Evolutionary conservation across 2,113 vertebrate species (phyloP).

Genomic region (Crotalus horridus): DNA sequence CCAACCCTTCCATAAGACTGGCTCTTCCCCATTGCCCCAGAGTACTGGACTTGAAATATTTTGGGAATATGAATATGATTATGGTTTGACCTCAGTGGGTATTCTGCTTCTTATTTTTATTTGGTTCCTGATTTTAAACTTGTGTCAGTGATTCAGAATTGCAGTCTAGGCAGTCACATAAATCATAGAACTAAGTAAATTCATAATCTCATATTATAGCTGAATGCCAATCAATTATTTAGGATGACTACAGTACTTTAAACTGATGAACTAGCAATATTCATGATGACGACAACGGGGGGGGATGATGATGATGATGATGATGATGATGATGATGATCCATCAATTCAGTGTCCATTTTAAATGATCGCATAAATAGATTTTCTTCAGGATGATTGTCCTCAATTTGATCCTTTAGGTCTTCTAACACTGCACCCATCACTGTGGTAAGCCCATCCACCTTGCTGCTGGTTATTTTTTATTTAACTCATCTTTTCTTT

Average conservation of each 20-base stretch:
- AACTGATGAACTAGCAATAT: background rate
- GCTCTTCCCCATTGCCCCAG: background rate
- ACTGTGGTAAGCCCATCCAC: background rate
- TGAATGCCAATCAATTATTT: background rate
- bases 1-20: background rate
- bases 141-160: background rate
- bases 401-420: background rate
- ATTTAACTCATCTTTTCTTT: background rate
- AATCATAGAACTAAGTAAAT: background rate
- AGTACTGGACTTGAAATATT: background rate
- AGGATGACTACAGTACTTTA: background rate
- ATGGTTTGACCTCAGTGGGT: background rate
- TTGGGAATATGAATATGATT: background rate
- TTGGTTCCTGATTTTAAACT: background rate
- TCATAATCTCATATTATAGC: background rate
- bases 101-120: background rate
- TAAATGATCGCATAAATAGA: background rate
- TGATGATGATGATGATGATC: background rate
- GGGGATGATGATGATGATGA: background rate
- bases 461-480: background rate
- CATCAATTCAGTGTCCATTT: background rate
- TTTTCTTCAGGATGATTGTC: background rate
- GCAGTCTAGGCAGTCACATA: background rate
- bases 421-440: background rate
- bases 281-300: too few relatives aligned